These are phyloP conservation scores for Falco berigora DNA, from an alignment of 2,797 vertebrate genomes.

Conservation along the genomic window DNA sequence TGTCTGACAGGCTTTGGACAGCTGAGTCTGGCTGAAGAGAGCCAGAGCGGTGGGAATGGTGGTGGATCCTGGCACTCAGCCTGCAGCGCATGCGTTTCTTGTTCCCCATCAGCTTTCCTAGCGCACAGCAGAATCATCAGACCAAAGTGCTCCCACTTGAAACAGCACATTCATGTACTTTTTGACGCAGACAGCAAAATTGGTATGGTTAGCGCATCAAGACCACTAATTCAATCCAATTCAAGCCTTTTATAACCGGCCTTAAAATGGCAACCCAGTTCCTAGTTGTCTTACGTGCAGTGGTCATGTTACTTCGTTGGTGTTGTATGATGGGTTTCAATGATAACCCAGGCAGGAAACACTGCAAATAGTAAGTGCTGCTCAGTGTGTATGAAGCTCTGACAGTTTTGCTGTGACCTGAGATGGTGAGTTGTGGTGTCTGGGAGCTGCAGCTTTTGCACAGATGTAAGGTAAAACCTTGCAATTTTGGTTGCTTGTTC, in stretches of 20 bases:
- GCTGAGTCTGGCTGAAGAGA: not conserved
- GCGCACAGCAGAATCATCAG: not conserved
- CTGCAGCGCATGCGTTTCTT: not conserved
- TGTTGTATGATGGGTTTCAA: not conserved
- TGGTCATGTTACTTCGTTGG: not conserved
- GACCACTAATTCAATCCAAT: not conserved
- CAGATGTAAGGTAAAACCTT: not conserved
- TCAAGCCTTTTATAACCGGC: not conserved
- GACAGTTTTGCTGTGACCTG: not conserved
- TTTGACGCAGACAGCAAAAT: not conserved
- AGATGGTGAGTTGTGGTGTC: not conserved
- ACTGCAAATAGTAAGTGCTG: not conserved
- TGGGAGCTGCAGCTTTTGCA: not conserved
- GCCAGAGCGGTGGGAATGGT: not conserved
- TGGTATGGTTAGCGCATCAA: not conserved
- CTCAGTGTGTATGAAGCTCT: not conserved
- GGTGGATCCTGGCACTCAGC: not conserved
- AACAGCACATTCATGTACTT: not conserved
- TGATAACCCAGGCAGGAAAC: not conserved
- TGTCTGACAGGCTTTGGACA: not conserved
- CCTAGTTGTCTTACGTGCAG: accelerated
- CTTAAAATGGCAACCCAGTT: not conserved
- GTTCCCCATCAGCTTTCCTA: not conserved
- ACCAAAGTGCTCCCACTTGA: not conserved
- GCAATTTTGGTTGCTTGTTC: not conserved